Evolutionary conservation across 1,140 invertebrate genomes (phyloP).

Genomic region (Drosophila murphyi): DNA sequence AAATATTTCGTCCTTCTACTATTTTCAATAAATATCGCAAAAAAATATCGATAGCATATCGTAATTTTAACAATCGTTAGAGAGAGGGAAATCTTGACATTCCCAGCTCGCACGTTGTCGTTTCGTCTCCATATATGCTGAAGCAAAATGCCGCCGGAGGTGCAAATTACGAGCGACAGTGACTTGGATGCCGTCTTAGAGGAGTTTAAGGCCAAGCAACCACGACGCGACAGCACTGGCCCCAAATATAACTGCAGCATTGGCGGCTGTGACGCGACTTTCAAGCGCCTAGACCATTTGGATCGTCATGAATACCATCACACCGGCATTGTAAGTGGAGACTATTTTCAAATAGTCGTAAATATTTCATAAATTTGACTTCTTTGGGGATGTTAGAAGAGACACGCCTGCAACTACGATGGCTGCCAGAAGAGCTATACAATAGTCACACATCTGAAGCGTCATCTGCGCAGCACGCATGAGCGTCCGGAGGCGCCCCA

Average conservation of each 20-base stretch:
- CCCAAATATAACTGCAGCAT: slow-evolving; percentile 71
- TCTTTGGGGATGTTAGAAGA: slow-evolving; percentile 56
- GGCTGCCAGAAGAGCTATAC: slow-evolving; percentile 74
- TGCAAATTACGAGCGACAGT: slow-evolving; percentile 68
- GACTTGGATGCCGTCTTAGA: slow-evolving; percentile 71
- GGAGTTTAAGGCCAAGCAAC: slow-evolving; percentile 46
- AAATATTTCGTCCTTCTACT: no score
- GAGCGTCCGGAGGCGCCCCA: slow-evolving; percentile 43
- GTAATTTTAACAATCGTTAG: no score
- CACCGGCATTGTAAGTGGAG: slow-evolving; percentile 68
- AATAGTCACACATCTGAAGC: slow-evolving; percentile 73
- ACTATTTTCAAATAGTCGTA: not conserved
- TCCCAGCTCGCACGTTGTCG: slow-evolving; percentile 16
- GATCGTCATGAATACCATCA: slow-evolving; percentile 83
- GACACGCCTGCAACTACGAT: slow-evolving; percentile 71
- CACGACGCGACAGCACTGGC: slow-evolving; percentile 54
- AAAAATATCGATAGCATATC: no score
- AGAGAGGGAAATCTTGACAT: not conserved
- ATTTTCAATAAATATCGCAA: no score
- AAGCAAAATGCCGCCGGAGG: slow-evolving; percentile 60
- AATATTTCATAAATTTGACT: not conserved
- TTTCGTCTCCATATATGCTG: not conserved
- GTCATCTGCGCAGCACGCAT: slow-evolving; percentile 74
- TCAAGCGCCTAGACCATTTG: slow-evolving; percentile 74
- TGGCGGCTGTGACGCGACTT: slow-evolving; percentile 54